These are phyloP conservation scores for Edolisoma coerulescens DNA, from an alignment of 2,113 vertebrate genomes.

Conservation along the genomic window DNA sequence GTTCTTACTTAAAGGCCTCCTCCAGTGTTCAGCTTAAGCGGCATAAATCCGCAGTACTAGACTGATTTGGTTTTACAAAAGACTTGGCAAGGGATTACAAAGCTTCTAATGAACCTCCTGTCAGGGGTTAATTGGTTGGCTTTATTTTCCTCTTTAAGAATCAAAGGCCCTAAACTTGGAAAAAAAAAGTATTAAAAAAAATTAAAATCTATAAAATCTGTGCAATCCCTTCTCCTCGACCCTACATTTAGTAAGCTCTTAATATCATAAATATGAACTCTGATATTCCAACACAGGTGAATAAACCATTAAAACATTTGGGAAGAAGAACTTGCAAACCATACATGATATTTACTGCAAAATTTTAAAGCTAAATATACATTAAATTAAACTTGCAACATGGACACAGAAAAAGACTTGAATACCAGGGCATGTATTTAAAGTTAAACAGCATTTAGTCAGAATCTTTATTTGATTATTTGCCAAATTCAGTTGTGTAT, in stretches of 20 bases:
- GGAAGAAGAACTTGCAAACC: background rate
- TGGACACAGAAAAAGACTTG: slow-evolving; percentile 7
- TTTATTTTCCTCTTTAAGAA: slow-evolving; percentile 74
- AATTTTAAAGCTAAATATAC: slow-evolving; percentile 37
- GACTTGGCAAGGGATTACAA: slow-evolving; percentile 75
- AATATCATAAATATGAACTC: slow-evolving; percentile 26
- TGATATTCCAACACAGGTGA: slow-evolving; percentile 14
- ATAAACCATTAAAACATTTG: slow-evolving; percentile 21
- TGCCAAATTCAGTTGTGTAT: slow-evolving; percentile 50
- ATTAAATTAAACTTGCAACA: slow-evolving; percentile 37
- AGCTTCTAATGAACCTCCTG: slow-evolving; percentile 76
- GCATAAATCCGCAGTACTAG: slow-evolving; percentile 70
- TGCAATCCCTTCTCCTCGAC: slow-evolving; percentile 49
- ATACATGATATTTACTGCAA: slow-evolving; percentile 1
- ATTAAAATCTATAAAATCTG: slow-evolving; percentile 44
- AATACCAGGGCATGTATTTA: slow-evolving; percentile 32
- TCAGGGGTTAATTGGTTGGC: slow-evolving; percentile 79
- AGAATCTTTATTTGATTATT: slow-evolving; percentile 56
- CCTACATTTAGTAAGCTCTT: slow-evolving; percentile 27
- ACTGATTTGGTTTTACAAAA: slow-evolving; percentile 76
- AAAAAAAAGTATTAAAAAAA: background rate
- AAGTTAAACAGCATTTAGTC: slow-evolving; percentile 59
- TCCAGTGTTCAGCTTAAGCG: slow-evolving; percentile 74
- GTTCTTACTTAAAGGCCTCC: slow-evolving; percentile 76
- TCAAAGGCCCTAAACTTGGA: slow-evolving; percentile 69